Conservation (phyloP, 1,140 invertebrate genomes). For the Drosophila nigromelanica region DNA sequence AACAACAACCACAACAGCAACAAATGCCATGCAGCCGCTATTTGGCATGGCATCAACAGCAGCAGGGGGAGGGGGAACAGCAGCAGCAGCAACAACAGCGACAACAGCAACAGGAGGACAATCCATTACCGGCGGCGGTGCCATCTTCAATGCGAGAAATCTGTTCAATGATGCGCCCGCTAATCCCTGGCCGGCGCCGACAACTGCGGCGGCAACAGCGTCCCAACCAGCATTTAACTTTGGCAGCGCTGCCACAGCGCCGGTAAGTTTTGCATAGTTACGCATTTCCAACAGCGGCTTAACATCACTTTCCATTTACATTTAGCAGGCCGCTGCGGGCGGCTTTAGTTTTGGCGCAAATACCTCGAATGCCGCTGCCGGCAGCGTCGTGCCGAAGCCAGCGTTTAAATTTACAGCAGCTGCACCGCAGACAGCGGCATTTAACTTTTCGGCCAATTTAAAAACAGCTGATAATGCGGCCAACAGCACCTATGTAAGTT, state of each 20-base stretch:
- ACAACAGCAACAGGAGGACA: not conserved
- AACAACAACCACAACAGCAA: conserved; percentile 11
- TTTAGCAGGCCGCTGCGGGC: conserved; percentile 24
- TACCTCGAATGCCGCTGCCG: conserved; percentile 7
- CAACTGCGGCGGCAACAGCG: conserved; percentile 1
- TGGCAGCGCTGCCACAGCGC: conserved; percentile 32
- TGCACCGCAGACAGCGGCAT: conserved; percentile 42
- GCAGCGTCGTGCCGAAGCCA: conserved; percentile 35
- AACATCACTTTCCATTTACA: not conserved
- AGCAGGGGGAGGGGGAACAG: not conserved
- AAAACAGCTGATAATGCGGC: conserved; percentile 1
- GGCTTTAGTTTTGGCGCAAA: conserved; percentile 55
- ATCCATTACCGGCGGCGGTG: not conserved
- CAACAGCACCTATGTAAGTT: conserved; percentile 51
- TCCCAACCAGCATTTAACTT: conserved; percentile 64
- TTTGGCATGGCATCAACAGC: conserved; percentile 44
- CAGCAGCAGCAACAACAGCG: not conserved
- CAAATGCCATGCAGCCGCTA: conserved; percentile 21
- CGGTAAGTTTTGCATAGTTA: conserved; percentile 34
- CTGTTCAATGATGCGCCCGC: conserved; percentile 7
- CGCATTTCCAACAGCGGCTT: not conserved
- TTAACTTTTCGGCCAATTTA: conserved; percentile 56
- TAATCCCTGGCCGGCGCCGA: too few species aligned
- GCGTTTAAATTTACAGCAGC: conserved; percentile 62
- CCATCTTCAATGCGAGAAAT: conserved; percentile 35